Evolutionary conservation across 2,888 invertebrate genomes (phyloP).

Genomic region (Tillus elongatus): DNA sequence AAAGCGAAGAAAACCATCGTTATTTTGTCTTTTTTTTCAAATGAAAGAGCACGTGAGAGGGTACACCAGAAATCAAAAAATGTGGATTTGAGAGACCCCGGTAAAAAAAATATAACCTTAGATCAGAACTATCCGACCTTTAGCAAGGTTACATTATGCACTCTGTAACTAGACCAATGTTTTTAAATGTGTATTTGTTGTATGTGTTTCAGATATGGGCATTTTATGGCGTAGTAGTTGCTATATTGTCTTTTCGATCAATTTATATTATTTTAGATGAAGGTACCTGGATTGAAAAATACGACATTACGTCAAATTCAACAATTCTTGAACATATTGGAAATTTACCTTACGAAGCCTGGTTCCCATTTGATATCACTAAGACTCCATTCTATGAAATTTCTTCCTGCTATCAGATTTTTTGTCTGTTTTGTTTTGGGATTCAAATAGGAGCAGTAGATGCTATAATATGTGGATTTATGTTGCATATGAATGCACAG

Average conservation of each 20-base stretch:
- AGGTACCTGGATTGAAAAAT: background rate
- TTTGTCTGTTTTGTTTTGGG: background rate
- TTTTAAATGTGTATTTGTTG: no score
- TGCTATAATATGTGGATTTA: constrained; percentile 1
- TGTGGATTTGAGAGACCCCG: no score
- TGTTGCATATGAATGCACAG: background rate
- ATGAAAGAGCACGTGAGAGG: no score
- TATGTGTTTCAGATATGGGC: no score
- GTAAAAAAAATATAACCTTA: no score
- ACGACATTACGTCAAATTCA: background rate
- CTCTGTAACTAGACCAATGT: no score
- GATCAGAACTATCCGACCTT: no score
- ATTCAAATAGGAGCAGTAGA: background rate
- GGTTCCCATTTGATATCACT: background rate
- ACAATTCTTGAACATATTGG: background rate
- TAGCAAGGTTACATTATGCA: no score
- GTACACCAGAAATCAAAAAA: no score
- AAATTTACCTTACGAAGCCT: background rate
- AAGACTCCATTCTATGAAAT: background rate
- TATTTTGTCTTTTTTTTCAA: no score
- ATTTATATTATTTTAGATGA: background rate
- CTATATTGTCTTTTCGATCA: constrained; percentile 1
- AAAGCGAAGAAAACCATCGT: no score
- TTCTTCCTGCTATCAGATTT: background rate
- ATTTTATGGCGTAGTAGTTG: background rate